A percentile compares a stretch with the other conserved stretches of the same genome.
phyloP scores from a whole-genome alignment of 2,797 vertebrate species.

The Vultur gryphus region DNA sequence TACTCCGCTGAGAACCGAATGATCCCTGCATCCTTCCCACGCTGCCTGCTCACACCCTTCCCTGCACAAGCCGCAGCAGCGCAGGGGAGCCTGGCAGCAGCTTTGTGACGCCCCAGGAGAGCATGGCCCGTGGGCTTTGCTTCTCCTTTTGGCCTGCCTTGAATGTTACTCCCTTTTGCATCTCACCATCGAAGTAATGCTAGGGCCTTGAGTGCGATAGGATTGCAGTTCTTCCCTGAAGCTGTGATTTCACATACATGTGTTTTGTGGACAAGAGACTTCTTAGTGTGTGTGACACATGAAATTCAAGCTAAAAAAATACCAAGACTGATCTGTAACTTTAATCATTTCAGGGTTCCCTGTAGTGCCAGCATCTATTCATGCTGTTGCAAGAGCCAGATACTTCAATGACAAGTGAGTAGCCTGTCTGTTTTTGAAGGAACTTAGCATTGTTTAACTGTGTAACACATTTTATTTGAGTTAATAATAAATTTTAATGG shows the following conservation, averaged over 20 bases:
- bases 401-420: slow-evolving; percentile 99
- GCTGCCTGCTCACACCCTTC: background rate
- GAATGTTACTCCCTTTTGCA: background rate
- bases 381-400: slow-evolving; percentile 89
- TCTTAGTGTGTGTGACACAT: background rate
- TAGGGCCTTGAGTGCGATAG: too few species aligned
- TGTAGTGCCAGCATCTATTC: slow-evolving; percentile 90
- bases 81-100: background rate
- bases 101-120: background rate
- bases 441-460: background rate
- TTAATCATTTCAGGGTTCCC: slow-evolving; percentile 86
- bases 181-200: background rate
- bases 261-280: background rate
- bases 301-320: background rate
- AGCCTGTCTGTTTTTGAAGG: background rate
- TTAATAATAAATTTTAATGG: background rate
- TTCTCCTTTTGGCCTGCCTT: background rate
- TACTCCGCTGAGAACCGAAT: background rate
- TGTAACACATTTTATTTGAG: background rate
- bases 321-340: background rate
- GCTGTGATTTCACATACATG: background rate
- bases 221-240: background rate
- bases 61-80: background rate
- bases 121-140: background rate
- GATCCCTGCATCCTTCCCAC: background rate